These are phyloP conservation scores for roundworm (Caenorhabditis elegans) DNA, from an alignment of 1,140 invertebrate genomes.

Conservation along the genomic window WBcel235 BX284605.5:9672001-9672500, in stretches of 20 bases:
- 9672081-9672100: slow-evolving; percentile 59
- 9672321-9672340: slow-evolving; percentile 69
- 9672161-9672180: background rate
- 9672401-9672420: slow-evolving; percentile 69
- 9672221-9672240: slow-evolving; percentile 62
- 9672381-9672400: slow-evolving; percentile 68
- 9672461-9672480: slow-evolving; percentile 55
- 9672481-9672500: slow-evolving; percentile 48
- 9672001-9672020: slow-evolving; percentile 64
- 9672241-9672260: background rate
- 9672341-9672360: slow-evolving; percentile 69
- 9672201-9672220: slow-evolving; percentile 63
- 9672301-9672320: slow-evolving; percentile 57
- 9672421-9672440: slow-evolving; percentile 51
- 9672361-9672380: slow-evolving; percentile 70
- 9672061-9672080: slow-evolving; percentile 59
- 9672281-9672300: background rate
- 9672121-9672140: slow-evolving; percentile 14
- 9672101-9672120: slow-evolving; percentile 56
- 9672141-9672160: background rate
- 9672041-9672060: slow-evolving; percentile 60
- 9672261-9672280: background rate
- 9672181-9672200: slow-evolving; percentile 34
- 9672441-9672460: slow-evolving; percentile 56
- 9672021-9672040: slow-evolving; percentile 63